Evolutionary conservation across 2,888 invertebrate genomes (phyloP), one percentile per base, ranked within the genome.

Genomic region (Erpobdella octoculata): DNA sequence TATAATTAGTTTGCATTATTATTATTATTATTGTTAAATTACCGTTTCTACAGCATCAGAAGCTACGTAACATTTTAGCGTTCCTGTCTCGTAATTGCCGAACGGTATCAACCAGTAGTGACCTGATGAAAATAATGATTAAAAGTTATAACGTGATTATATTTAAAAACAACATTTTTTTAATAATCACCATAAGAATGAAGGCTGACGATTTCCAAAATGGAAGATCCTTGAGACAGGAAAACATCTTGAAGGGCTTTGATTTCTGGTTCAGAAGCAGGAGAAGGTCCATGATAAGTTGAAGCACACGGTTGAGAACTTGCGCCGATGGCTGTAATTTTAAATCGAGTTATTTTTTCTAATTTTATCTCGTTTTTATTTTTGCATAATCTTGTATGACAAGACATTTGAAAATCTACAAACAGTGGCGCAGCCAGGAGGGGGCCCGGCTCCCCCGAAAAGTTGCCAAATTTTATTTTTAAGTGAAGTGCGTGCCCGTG

Each of bases 41-140:
- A 71, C 61, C n/a, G 46, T 67, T 67, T 71, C 71, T n/a, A 31
- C 46, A 33, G 53, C 69, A 33, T 69, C 69, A 3, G 69, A 2
- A n/a, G 69, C 53, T 8, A 69, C 58, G 18, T 35, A 69, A 37
- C 69, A 69, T 33, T 69, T 1, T n/a, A 33, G 31, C 2, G 69
- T 69, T 9, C 21, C 31, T 2, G 33, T 3, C 25, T 69, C 58
- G 4, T 41, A n/a, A 25, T 69, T 31, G 6, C 58, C 69, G 69
- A 35, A 69, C 12, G 69, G 58, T 8, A 37, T 69, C n/a, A 69
- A 46, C 69, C 69, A 69, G 53, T 58, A 69, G 9, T 36, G n/a
- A 25, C 69, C 69, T 69, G 8, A 62, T 1, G 33, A 33, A 1
- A 33, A 15, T 62, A 12, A n/a, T 1, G 6, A 62, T 9, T 33